A percentile compares a stretch with the other conserved stretches of the same genome.
Evolutionary conservation across 2,888 invertebrate genomes (phyloP).

Genomic region (Leucophenga maculata): DNA sequence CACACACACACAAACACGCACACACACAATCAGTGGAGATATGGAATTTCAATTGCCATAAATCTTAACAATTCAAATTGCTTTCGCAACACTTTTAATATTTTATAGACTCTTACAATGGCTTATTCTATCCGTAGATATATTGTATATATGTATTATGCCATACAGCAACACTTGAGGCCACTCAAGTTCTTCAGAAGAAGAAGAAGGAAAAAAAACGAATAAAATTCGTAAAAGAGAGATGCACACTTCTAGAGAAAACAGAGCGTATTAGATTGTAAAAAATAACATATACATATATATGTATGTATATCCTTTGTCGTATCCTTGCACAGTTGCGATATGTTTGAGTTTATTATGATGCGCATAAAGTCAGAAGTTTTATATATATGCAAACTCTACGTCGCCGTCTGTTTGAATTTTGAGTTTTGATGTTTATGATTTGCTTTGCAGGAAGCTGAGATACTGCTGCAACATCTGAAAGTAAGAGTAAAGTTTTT

Average conservation of each 20-base stretch:
- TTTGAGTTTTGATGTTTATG: too few species aligned
- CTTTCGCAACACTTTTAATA: slow-evolving; percentile 18
- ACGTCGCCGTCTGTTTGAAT: too few species aligned
- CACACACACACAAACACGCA: not conserved
- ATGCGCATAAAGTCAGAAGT: not conserved
- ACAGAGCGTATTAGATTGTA: too few species aligned
- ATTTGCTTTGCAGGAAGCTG: too few species aligned
- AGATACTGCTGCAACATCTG: too few species aligned
- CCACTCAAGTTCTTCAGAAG: not conserved
- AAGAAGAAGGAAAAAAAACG: not conserved
- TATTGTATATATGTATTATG: too few species aligned
- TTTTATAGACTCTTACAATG: not conserved
- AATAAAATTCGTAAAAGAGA: too few species aligned
- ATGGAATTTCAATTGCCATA: too few species aligned
- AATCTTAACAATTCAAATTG: slow-evolving; percentile 5
- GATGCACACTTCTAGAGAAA: not conserved
- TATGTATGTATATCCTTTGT: not conserved
- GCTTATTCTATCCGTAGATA: not conserved
- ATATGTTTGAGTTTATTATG: slow-evolving; percentile 15
- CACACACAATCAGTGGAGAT: too few species aligned
- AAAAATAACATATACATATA: too few species aligned
- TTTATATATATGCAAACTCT: not conserved
- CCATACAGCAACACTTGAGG: not conserved
- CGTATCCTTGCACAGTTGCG: not conserved
- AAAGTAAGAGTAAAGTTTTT: too few species aligned